Base-by-base conservation (phyloP, 2,888 invertebrate species). In the Meteorus cinctellus region DNA sequence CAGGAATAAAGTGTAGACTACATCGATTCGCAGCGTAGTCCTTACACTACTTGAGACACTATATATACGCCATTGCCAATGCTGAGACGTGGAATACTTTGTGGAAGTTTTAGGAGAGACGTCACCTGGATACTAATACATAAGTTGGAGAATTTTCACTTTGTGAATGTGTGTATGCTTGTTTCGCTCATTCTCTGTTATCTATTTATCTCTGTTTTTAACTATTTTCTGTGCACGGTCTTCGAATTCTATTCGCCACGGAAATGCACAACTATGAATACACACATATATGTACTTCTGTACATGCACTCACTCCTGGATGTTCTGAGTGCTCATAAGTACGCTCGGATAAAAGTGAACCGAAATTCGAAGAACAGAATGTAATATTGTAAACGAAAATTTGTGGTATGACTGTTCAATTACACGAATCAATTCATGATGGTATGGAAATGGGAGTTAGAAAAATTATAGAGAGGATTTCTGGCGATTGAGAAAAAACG, bases 11-110 rank as follows among this genome's bases (percentile, higher is more conserved):
- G 19, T 36, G 31, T 34, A 72, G 45, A 72, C 60, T 62, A 45
- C 71, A 72, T 72, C 71, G 71, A 72, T 48, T 72, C 41, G 19
- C 19, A 71, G 60, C 71, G 70, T 36, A 71, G 19, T 55, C 59
- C 12, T 41, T 71, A 60, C 59, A 71, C 71, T 12, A 41, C 12
- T 41, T 12, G 41, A 41, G 41, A 41, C 41, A 41, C 41, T 48
- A 6, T 19, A 8, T 8, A 55, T 19, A 55, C 4, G 51, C 63
- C n/a, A 41, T 48, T 51, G 19, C 29, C 34, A 48, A 48, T 63
- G 63, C 29, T 6, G 48, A 19, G n/a, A 27, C 29, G 69, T 34
- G 41, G 19, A 69, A 69, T 27, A 69, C 31, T 55, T 69, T 48
- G 48, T 48, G 1, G n/a, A 59, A 70, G 51, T 51, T 31, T 70